Conservation (phyloP, 2,113 vertebrate genomes). For the Psilopogon haemacephalus region DNA sequence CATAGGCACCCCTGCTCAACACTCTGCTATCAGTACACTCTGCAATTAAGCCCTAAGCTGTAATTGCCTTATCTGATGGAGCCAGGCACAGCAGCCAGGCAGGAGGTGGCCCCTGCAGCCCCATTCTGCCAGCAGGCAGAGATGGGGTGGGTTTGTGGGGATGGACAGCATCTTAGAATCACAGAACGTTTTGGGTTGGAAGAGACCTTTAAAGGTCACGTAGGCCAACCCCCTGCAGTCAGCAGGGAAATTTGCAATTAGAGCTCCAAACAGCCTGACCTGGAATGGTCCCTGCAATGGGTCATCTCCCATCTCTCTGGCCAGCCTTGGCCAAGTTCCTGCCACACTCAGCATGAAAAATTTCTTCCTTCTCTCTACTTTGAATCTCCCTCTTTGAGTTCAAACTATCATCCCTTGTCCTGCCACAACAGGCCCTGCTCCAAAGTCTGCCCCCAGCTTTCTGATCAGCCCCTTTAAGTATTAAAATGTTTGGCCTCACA, state of each 20-base stretch:
- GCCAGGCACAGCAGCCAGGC: neutral
- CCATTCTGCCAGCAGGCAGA: neutral
- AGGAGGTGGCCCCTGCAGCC: neutral
- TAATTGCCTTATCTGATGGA: conserved; percentile 30
- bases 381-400: neutral
- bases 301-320: neutral
- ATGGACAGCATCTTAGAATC: too few species aligned
- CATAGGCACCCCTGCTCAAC: neutral
- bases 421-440: neutral
- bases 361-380: neutral
- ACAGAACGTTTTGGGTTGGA: too few species aligned
- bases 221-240: too few species aligned
- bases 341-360: neutral
- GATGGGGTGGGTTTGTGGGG: neutral
- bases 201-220: too few species aligned
- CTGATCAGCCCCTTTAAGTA: neutral
- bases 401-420: neutral
- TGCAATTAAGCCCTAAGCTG: neutral
- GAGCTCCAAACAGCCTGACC: neutral
- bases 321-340: neutral
- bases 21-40: neutral
- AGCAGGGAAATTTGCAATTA: neutral
- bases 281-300: neutral
- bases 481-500: neutral
- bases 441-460: neutral